phyloP scores from a whole-genome alignment of 2,888 invertebrate species.

The Leptinotarsa peninsularis region DNA sequence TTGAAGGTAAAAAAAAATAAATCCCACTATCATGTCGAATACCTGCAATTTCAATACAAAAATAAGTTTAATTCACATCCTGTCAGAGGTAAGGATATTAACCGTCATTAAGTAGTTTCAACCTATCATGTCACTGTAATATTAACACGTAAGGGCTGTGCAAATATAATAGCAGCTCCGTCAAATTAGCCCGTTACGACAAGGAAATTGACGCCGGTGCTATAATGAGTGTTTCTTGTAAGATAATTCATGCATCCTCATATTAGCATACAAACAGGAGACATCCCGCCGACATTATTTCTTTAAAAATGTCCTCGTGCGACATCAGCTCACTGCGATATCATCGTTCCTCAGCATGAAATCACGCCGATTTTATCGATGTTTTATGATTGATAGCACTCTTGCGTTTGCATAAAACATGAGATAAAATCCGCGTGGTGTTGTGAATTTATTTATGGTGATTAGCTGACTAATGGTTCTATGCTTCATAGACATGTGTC shows the following conservation, averaged over 20 bases:
- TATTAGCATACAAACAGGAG: slow-evolving; percentile 52
- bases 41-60: too few relatives aligned
- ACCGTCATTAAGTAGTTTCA: background rate
- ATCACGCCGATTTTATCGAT: slow-evolving; percentile 45
- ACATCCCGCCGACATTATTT: slow-evolving; percentile 41
- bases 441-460: slow-evolving; percentile 11
- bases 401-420: slow-evolving; percentile 45
- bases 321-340: slow-evolving; percentile 9
- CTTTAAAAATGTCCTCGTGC: slow-evolving; percentile 19
- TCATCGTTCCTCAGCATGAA: slow-evolving; percentile 32
- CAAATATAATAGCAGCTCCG: background rate
- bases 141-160: background rate
- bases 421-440: slow-evolving; percentile 27
- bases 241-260: slow-evolving; percentile 39
- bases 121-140: background rate
- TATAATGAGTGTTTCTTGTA: slow-evolving; percentile 39
- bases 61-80: too few relatives aligned
- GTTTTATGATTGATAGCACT: slow-evolving; percentile 48
- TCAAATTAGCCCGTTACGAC: slow-evolving; percentile 16
- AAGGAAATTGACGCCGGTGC: slow-evolving; percentile 19
- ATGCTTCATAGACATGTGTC: background rate
- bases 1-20: too few relatives aligned
- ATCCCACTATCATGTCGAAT: too few relatives aligned
- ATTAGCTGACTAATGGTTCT: background rate
- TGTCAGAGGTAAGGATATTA: too few relatives aligned